phyloP scores from a whole-genome alignment of 2,113 vertebrate species.

The Pitta sordida region DNA sequence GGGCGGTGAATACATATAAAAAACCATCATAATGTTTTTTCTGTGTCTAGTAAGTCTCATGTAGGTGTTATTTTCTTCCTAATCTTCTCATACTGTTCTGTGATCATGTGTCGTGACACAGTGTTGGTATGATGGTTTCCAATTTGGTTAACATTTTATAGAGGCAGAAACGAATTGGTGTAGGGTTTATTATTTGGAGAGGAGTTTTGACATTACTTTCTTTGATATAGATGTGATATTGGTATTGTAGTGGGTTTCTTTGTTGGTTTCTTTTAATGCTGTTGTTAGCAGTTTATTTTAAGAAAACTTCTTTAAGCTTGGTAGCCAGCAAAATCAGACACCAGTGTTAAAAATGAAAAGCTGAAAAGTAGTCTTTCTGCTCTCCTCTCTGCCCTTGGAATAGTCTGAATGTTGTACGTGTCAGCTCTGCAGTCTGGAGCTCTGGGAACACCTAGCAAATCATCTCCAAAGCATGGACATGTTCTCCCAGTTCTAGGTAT shows the following conservation, averaged over 20 bases:
- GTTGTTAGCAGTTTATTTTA: not conserved
- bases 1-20: not conserved
- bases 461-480: not conserved
- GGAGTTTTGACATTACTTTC: rapidly evolving
- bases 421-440: not conserved
- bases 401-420: not conserved
- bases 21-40: not conserved
- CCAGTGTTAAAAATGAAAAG: not conserved
- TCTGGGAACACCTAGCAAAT: not conserved
- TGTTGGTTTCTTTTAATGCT: not conserved
- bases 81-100: not conserved
- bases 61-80: not conserved
- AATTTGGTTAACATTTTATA: not conserved
- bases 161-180: not conserved
- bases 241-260: not conserved
- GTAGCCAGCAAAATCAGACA: not conserved
- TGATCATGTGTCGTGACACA: not conserved
- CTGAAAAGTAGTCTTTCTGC: not conserved
- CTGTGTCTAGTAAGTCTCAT: not conserved
- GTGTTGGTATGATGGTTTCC: not conserved
- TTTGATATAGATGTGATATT: not conserved
- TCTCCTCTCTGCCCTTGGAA: not conserved
- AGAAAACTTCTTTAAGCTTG: not conserved
- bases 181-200: not conserved
- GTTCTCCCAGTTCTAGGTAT: not conserved